phyloP scores from a whole-genome alignment of 2,797 vertebrate species.

The Dallia pectoralis region DNA sequence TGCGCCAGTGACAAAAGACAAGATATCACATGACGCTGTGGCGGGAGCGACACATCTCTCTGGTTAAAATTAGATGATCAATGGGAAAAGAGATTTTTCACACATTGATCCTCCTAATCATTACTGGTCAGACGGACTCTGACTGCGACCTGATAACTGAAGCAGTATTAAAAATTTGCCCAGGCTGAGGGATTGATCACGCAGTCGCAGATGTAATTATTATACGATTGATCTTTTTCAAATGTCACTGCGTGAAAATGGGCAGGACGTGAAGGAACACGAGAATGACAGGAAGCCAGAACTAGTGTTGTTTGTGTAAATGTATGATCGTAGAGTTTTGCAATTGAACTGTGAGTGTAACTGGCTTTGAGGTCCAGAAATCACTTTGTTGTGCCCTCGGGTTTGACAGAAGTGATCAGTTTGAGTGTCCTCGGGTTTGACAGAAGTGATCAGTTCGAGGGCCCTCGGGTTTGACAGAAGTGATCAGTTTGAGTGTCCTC shows the following conservation, averaged over 20 bases:
- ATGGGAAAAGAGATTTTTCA: not conserved
- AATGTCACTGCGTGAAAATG: constrained; percentile 14
- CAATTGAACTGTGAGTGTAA: too few species aligned
- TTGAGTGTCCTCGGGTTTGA: too few species aligned
- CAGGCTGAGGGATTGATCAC: not conserved
- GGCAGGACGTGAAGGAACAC: not conserved
- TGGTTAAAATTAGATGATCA: not conserved
- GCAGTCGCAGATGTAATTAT: not conserved
- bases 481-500: too few species aligned
- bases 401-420: too few species aligned
- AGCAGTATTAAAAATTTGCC: not conserved
- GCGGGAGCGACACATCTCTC: not conserved
- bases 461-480: too few species aligned
- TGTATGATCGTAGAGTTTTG: too few species aligned
- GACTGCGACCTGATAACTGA: not conserved
- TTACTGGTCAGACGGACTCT: not conserved
- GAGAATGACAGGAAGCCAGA: not conserved
- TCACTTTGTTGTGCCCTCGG: too few species aligned
- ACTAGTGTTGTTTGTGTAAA: too few species aligned
- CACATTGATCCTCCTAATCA: not conserved
- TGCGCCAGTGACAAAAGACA: not conserved
- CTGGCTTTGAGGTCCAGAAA: too few species aligned
- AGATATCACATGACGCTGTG: not conserved
- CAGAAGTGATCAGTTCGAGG: too few species aligned
- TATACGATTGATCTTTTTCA: not conserved